phyloP scores from a whole-genome alignment of 2,888 invertebrate genomes.

The Biston betularia region DNA sequence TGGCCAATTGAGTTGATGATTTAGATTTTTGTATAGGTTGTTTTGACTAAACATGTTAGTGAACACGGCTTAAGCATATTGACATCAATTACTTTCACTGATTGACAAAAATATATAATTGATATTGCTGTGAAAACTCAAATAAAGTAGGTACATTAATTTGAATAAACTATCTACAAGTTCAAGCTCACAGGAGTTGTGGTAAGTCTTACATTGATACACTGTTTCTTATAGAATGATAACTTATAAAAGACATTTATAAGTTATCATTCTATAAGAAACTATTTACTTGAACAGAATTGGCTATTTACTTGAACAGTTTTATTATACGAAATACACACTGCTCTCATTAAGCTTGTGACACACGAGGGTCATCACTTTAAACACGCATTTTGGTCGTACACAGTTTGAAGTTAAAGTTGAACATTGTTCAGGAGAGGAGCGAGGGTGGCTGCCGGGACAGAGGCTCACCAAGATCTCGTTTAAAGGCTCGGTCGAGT shows the following conservation, averaged over 20 bases:
- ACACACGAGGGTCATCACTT: slow-evolving; percentile 54
- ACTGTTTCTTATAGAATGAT: slow-evolving; percentile 24
- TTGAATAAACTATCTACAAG: slow-evolving; percentile 28
- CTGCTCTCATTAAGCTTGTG: slow-evolving; percentile 58
- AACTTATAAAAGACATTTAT: slow-evolving; percentile 39
- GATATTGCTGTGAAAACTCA: background rate
- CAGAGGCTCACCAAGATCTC: slow-evolving; percentile 84
- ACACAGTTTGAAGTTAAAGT: slow-evolving; percentile 62
- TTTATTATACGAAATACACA: slow-evolving; percentile 49
- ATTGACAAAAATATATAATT: background rate
- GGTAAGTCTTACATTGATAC: slow-evolving; percentile 58
- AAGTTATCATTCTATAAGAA: no score
- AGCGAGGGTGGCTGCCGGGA: slow-evolving; percentile 84
- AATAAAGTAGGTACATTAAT: slow-evolving; percentile 4
- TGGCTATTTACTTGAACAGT: slow-evolving; percentile 36
- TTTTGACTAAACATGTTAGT: no score
- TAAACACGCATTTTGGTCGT: slow-evolving; percentile 48
- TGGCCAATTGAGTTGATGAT: background rate
- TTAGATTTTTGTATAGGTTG: background rate
- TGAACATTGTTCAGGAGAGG: slow-evolving; percentile 79
- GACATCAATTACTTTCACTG: background rate
- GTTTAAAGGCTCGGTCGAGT: slow-evolving; percentile 81
- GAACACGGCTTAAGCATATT: background rate
- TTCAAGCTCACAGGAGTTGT: slow-evolving; percentile 59
- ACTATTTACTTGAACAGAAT: no score